Evolutionary conservation across 1,140 invertebrate species (phyloP), one percentile per base, ranked within the genome.

Genomic region (Portunus trituberculatus): DNA sequence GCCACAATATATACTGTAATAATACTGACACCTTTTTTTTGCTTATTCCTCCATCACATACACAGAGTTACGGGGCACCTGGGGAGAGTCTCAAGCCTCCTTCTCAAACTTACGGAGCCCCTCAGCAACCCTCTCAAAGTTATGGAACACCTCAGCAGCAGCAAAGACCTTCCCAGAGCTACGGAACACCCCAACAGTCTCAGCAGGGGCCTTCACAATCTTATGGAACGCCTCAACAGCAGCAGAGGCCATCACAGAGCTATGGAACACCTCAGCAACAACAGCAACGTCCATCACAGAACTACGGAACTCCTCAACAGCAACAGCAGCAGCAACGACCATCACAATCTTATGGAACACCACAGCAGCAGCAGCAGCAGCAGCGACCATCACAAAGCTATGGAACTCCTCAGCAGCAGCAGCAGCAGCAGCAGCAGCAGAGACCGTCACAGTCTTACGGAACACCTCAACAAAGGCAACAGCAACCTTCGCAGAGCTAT

Each of bases 301-400:
- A 12, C 83, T 95, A 91, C 20, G 94, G 94, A 32, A 59, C 94
- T 48, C 94, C 94, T 31, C 88, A 86, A 20, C 67, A 82, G 32
- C 92, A 82, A n/a, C 92, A 29, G 7, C 76, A 32, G 14, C 59
- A 45, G n/a, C 46, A 67, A 28, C 86, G 28, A 28, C 94, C 94
- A 8, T 95, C 89, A 52, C 94, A 95, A 52, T 86, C 32, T n/a
- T 95, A 95, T 25, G 29, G 82, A 39, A 16, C 94, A 20, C 94
- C 94, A 82, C 93, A 95, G 83, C 90, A 95, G 48, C 87, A 95
- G 20, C 90, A 95, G 48, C 87, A 95, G 20, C 52, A 59, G 52
- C 52, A 59, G 52, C 52, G 20, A 52, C 87, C 93, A 6, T 94
- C 93, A 45, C 93, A 94, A 39, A 89, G 29, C 84, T 94, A 94